These are phyloP conservation scores for Merodon equestris DNA, from an alignment of 2,888 invertebrate genomes.

Conservation along the genomic window DNA sequence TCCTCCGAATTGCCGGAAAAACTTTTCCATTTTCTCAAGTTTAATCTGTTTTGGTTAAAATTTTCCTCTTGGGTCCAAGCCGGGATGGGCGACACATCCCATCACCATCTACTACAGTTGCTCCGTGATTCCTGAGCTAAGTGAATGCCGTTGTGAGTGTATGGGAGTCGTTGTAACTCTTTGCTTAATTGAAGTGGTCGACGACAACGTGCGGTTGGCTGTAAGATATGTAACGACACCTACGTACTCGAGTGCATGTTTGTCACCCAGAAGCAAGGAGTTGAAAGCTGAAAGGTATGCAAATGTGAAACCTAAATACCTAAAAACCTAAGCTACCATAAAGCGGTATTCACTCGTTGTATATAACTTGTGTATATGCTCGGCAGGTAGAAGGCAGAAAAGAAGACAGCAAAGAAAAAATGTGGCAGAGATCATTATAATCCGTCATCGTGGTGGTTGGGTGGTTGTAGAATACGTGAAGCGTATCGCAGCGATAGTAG, in stretches of 20 bases:
- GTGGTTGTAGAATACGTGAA: slow-evolving; percentile 15
- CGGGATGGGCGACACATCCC: neutral
- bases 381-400: no score
- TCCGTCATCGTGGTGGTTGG: slow-evolving; percentile 46
- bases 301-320: slow-evolving; percentile 62
- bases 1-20: slow-evolving; percentile 58
- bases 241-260: neutral
- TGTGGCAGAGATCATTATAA: slow-evolving; percentile 51
- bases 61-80: slow-evolving; percentile 31
- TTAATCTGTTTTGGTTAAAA: slow-evolving; percentile 65
- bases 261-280: slow-evolving; percentile 2
- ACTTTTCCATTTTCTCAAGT: slow-evolving; percentile 61
- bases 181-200: slow-evolving; percentile 41
- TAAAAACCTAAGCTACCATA: slow-evolving; percentile 63
- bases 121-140: slow-evolving; percentile 15
- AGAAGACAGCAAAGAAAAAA: slow-evolving; percentile 12
- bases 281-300: slow-evolving; percentile 36
- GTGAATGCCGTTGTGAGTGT: slow-evolving; percentile 6
- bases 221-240: slow-evolving; percentile 26
- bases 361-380: neutral
- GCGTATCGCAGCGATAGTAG: slow-evolving; percentile 22
- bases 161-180: neutral
- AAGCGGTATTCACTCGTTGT: slow-evolving; percentile 37
- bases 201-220: slow-evolving; percentile 7
- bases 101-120: neutral